Evolutionary conservation across 2,797 vertebrate species (phyloP), one percentile per base, ranked within the genome.

Genomic region (Tachyglossus aculeatus): DNA sequence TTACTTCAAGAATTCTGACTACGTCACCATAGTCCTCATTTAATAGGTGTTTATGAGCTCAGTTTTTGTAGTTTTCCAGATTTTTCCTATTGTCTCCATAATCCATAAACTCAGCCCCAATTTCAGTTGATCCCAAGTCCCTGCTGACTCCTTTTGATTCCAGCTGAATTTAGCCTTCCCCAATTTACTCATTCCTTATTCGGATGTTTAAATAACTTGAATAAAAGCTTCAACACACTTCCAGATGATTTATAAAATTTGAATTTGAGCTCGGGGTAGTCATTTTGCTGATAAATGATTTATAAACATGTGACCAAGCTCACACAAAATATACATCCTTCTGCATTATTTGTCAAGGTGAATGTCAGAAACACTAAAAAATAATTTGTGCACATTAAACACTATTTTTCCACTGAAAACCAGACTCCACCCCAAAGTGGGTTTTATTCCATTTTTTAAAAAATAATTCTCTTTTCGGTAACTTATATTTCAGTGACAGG

Each of bases 31-130:
- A 65, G 67, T 85, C 77, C 73, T 75, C 73, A 68, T 68, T 81
- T 71, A 83, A 75, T 77, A 62, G 55, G 56, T 36, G 59, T 64
- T 70, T 71, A 77, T 82, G 55, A 65, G 75, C 64, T 73, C 70
- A 59, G 25, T 53, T 71, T 71, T 47, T 51, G 61, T 54, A 33
- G 62, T 72, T 73, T 77, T 75, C 55, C 81, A 71, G 76, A 58
- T 51, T n/a, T 68, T 36, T 59, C 38, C 45, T 60, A 77, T 67
- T 68, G 65, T 67, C 55, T 66, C 29, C 71, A 48, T 38, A 66
- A 36, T n/a, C 64, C 61, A 48, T 50, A 34, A 37, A 40, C 31
- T 63, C 39, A 66, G 45, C 21, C 53, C 48, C 45, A 8, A 2
- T 55, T 18, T 43, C 43, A 78, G 66, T 47, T 37, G 31, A 77